Evolutionary conservation across 2,113 vertebrate species (phyloP).

Genomic region (Sinocyclocheilus rhinocerous): DNA sequence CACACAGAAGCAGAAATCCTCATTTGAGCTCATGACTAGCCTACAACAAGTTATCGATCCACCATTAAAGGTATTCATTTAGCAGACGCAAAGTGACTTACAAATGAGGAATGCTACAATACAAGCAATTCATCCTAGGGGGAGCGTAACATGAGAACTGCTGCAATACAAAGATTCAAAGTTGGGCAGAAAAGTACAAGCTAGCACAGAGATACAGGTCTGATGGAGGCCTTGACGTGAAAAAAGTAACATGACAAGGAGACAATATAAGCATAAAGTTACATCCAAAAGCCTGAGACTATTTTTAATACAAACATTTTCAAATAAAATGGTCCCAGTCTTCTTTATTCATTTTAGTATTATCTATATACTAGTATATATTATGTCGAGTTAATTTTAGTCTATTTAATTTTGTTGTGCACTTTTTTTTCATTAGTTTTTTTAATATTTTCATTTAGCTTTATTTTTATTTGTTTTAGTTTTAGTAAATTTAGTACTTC

Average conservation of each 20-base stretch:
- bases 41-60: background rate
- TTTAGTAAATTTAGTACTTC: background rate
- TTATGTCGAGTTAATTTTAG: too few species aligned
- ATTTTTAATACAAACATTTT: background rate
- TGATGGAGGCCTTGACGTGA: background rate
- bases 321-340: background rate
- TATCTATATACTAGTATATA: background rate
- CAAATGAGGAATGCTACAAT: constrained; percentile 1
- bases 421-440: background rate
- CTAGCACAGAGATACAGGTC: background rate
- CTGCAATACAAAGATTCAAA: background rate
- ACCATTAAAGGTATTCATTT: background rate
- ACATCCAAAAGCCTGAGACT: background rate
- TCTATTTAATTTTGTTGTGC: background rate
- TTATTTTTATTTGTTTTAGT: background rate
- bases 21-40: constrained; percentile 7
- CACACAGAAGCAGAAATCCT: background rate
- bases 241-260: background rate
- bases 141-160: background rate
- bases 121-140: background rate
- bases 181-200: constrained; percentile 2
- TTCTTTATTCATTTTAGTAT: background rate
- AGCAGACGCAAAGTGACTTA: background rate
- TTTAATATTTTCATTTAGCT: background rate
- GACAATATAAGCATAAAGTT: background rate